Evolutionary conservation across 2,113 vertebrate species (phyloP), one percentile per base, ranked within the genome.

Genomic region (Phaethon lepturus): DNA sequence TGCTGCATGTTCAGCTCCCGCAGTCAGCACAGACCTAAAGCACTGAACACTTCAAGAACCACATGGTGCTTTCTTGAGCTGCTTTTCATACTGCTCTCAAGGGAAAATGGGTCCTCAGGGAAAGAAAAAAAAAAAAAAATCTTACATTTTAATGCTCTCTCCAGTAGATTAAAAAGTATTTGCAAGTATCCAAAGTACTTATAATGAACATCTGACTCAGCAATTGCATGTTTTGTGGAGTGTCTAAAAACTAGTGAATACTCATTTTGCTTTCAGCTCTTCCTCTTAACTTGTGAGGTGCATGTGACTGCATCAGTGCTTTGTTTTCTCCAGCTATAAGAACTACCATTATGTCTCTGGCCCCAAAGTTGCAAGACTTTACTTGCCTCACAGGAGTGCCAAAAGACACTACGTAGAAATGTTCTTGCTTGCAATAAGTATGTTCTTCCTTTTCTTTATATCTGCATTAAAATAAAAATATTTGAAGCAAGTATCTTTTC

Each of bases 151-250:
- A 91, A 78, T 53, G 66, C 18, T 72, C 47, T 87, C 73, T 68
- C 73, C 84, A 82, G 63, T 7, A 86, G 75, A 88, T 17, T 58
- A 88, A 94, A 38, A 96, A 86, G 69, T 84, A 89, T 91, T 90
- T 91, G 50, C 55, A 77, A 77, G 38, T 78, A 83, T 55, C 76
- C 23, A 33, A 87, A 87, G 62, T 78, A 87, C 44, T 94, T 87
- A 29, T 6, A 93, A 93, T 35, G 35, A 94, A 53, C 62, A 78
- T 82, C 79, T 75, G 49, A 89, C 56, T 75, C 44, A 72, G 64
- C 4, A 4, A 69, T 15, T 78, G 16, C 60, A 81, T 45, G 45
- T n/a, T 79, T 90, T 55, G n/a, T 66, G 55, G 23, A 62, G 13
- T 26, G 12, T 64, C 68, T 95, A 81, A 91, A 94, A 94, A 52